Conservation (phyloP, 2,797 vertebrate genomes). For the Clarias fuscus region DNA sequence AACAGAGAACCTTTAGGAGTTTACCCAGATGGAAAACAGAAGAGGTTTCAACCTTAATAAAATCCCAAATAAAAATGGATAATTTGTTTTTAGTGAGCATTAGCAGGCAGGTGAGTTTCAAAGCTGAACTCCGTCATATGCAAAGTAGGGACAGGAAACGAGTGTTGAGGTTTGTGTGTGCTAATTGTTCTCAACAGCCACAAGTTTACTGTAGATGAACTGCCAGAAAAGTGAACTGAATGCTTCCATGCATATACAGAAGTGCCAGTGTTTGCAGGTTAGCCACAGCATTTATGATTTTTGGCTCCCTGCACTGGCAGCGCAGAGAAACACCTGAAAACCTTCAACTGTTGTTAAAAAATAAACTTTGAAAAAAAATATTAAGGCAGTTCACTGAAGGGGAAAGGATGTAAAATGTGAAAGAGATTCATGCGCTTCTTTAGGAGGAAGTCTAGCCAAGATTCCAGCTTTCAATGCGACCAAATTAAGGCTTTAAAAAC, state of each 20-base stretch:
- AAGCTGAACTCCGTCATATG: conserved; percentile 7
- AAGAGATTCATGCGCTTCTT: background rate
- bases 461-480: background rate
- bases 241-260: background rate
- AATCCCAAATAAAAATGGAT: background rate
- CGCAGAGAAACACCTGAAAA: background rate
- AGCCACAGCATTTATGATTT: too few relatives aligned
- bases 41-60: background rate
- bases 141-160: background rate
- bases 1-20: background rate
- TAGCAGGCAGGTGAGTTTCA: background rate
- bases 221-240: background rate
- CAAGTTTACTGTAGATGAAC: too few relatives aligned
- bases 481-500: background rate
- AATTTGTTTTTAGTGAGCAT: background rate
- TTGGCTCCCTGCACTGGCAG: background rate
- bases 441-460: background rate
- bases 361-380: background rate
- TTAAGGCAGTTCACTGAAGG: background rate
- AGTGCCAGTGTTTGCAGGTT: background rate
- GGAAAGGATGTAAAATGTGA: background rate
- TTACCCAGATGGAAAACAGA: background rate
- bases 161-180: background rate
- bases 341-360: background rate
- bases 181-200: background rate